phyloP scores from a whole-genome alignment of 2,797 vertebrate genomes.

The Stomatorhinus walkeri region DNA sequence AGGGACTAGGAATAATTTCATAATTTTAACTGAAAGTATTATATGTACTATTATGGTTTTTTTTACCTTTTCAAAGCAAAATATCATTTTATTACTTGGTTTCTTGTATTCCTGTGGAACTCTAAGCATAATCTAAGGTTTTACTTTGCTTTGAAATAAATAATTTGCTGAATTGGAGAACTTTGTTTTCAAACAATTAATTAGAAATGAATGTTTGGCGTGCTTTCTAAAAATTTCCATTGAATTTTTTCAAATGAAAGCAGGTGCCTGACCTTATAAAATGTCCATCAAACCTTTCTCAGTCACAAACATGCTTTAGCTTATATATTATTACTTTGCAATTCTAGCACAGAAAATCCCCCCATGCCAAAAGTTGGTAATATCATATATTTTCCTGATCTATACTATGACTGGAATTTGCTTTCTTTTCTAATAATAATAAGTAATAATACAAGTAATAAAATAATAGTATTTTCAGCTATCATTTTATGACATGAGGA shows the following conservation, averaged over 20 bases:
- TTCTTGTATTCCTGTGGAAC: background rate
- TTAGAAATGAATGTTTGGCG: background rate
- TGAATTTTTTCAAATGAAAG: background rate
- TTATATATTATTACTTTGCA: background rate
- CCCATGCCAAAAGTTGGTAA: background rate
- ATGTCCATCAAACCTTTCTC: background rate
- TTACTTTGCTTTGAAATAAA: background rate
- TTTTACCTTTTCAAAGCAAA: background rate
- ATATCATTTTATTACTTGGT: background rate
- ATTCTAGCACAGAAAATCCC: background rate
- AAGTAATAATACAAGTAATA: constrained; percentile 3
- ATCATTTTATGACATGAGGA: background rate
- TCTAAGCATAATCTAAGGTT: background rate
- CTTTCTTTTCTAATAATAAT: background rate
- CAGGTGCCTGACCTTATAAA: background rate
- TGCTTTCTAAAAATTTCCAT: background rate
- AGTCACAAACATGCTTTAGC: background rate
- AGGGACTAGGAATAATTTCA: background rate
- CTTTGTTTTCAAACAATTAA: background rate
- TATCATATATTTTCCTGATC: background rate
- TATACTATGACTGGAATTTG: background rate
- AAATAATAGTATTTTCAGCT: background rate
- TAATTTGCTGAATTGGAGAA: background rate
- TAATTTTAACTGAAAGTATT: background rate
- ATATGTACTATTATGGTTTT: background rate